Conservation (phyloP, 2,797 vertebrate genomes). For the Diplodus sargus region DNA sequence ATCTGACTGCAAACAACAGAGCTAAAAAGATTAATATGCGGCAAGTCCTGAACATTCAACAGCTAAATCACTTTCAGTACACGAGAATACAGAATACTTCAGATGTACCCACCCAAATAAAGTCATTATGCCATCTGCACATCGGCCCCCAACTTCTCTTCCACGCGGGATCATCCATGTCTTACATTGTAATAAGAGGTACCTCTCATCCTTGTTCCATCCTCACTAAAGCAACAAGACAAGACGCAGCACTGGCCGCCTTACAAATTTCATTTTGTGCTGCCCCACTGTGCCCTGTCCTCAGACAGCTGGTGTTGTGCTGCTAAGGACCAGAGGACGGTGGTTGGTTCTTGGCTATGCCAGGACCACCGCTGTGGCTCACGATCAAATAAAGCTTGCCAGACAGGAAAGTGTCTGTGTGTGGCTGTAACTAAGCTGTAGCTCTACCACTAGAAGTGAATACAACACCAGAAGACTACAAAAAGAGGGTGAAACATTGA, state of each 20-base stretch:
- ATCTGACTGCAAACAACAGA: background rate
- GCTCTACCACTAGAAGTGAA: background rate
- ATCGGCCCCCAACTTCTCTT: slow-evolving; percentile 42
- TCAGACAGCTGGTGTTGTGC: slow-evolving; percentile 79
- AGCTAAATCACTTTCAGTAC: background rate
- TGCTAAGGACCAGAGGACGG: slow-evolving; percentile 61
- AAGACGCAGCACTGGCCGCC: slow-evolving; percentile 38
- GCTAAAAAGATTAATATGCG: slow-evolving; percentile 4
- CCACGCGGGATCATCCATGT: slow-evolving; percentile 38
- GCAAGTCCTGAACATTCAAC: background rate
- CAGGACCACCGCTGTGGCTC: slow-evolving; percentile 62
- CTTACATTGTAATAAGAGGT: slow-evolving; percentile 28
- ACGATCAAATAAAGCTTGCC: slow-evolving; percentile 53
- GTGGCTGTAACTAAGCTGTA: slow-evolving; percentile 42
- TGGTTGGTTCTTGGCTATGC: slow-evolving; percentile 61
- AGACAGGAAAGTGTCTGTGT: slow-evolving; percentile 56
- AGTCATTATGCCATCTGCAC: slow-evolving; percentile 48
- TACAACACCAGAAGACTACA: background rate
- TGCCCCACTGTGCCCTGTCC: slow-evolving; percentile 63
- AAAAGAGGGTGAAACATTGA: background rate
- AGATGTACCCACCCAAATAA: slow-evolving; percentile 62
- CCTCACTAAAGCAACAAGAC: slow-evolving; percentile 30
- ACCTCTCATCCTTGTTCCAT: slow-evolving; percentile 33
- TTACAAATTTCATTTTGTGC: slow-evolving; percentile 68
- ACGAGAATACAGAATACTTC: slow-evolving; percentile 6